Base-by-base conservation (phyloP, 1,140 invertebrate species). In the Papilio dardanus region DNA sequence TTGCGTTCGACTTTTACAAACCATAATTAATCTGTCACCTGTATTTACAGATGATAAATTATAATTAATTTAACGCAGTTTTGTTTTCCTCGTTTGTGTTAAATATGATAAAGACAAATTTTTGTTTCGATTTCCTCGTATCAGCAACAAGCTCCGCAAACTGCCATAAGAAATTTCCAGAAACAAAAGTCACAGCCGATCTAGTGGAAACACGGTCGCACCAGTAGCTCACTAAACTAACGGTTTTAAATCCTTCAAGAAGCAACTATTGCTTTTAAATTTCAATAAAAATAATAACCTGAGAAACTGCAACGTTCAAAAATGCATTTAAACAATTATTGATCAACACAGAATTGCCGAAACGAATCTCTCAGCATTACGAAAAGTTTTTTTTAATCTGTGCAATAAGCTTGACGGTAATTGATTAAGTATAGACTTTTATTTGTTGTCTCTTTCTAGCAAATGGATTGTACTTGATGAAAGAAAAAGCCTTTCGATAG, bases 361-460 rank as follows among this genome's bases (percentile, higher is more conserved):
- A 62, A 62, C 54, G 54, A 62, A 62, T 62, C 54, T 12, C 24
- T 12, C 24, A 24, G 8, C 54, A 28, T 62, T 62, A 62, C 54
- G 54, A 62, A 62, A 30, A 14, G 12, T 2, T 12, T 24, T 54
- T 62, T 62, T 35, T 66, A 50, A 71, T 24, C 71, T 77, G 76
- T 81, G 75, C 76, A 77, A 79, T 73, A 82, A 79, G 10, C 24
- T 77, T 78, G 78, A 7, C 21, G 40, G 75, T 78, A 80, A 85
- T 85, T 80, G 79, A 83, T 83, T 81, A 82, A 80, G 79, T 50
- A 35, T 31, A 40, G 65, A 65, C 74, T 69, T 77, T 68, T 31
- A 71, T 71, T 66, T 76, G 46, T 80, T 77, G 67, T 69, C 67
- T 74, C 77, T 76, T 74, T 78, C 67, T 69, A 33, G 66, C 74